phyloP scores from a whole-genome alignment of 2,797 vertebrate species.

The Sebastolobus alascanus region DNA sequence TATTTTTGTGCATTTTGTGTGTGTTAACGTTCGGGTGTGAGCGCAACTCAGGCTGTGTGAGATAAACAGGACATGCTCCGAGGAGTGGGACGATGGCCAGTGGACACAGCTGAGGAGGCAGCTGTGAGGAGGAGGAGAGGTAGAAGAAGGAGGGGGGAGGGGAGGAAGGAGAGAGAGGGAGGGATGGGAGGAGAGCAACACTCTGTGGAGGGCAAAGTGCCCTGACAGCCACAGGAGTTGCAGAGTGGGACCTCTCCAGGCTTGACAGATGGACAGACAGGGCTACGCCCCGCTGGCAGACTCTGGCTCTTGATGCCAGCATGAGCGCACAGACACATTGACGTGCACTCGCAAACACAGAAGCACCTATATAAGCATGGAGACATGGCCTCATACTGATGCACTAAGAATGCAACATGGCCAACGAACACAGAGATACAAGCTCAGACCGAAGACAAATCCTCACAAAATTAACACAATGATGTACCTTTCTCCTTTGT shows the following conservation, averaged over 20 bases:
- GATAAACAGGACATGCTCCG: constrained; percentile 82
- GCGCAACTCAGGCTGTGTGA: constrained; percentile 41
- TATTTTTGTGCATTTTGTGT: constrained; percentile 34
- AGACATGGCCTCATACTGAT: constrained; percentile 8
- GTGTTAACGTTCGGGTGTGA: constrained; percentile 39
- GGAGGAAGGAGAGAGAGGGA: constrained; percentile 9
- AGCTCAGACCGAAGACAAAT: background rate
- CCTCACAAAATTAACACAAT: background rate
- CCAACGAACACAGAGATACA: background rate
- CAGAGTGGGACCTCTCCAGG: constrained; percentile 69
- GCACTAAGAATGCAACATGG: background rate
- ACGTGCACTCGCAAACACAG: background rate
- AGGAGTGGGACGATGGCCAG: constrained; percentile 76
- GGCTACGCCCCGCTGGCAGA: constrained; percentile 57
- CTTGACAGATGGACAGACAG: constrained; percentile 78
- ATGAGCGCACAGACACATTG: constrained; percentile 31
- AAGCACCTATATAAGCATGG: background rate
- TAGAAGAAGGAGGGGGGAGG: constrained; percentile 13
- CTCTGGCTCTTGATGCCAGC: constrained; percentile 48
- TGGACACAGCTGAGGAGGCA: constrained; percentile 83
- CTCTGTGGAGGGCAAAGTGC: constrained; percentile 70
- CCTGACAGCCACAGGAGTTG: constrained; percentile 65
- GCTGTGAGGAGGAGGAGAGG: constrained; percentile 75
- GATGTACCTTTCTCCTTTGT: constrained; percentile 19
- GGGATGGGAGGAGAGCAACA: constrained; percentile 57